Evolutionary conservation across 2,113 vertebrate species (phyloP), one percentile per base, ranked within the genome.

Genomic region (Procavia capensis): DNA sequence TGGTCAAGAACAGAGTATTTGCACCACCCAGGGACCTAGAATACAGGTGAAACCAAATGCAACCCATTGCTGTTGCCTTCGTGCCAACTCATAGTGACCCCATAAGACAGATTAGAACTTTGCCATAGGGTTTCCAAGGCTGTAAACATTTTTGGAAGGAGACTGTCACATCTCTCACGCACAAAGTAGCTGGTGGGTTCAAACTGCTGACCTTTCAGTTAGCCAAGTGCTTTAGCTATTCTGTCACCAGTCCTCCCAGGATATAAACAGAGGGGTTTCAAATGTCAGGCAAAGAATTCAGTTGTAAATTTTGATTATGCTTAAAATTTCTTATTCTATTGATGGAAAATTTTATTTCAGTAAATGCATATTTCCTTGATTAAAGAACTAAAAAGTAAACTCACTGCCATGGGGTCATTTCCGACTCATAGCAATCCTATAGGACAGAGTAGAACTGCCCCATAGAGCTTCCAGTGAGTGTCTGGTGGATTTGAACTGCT

Each of bases 341-440:
- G 74, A 45, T 75, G 68, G 57, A 82, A 95, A 86, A 91, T 64
- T 59, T 20, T 57, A 76, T 76, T 88, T 92, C 78, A 83, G 27
- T 87, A 88, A 78, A 68, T 47, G 45, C 5, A 70, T 10, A 41
- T 92, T 82, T 68, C 45, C 57, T 91, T 66, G 34, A 50, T 50
- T 50, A n/a, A n/a, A n/a, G n/a, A n/a, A n/a, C n/a, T n/a, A n/a
- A n/a, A n/a, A n/a, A n/a, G n/a, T n/a, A n/a, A n/a, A n/a, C n/a
- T n/a, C n/a, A n/a, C n/a, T n/a, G n/a, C n/a, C n/a, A n/a, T n/a
- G n/a, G n/a, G n/a, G n/a, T n/a, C n/a, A n/a, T n/a, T n/a, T n/a
- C n/a, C n/a, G n/a, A n/a, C n/a, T n/a, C n/a, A n/a, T n/a, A n/a
- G n/a, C n/a, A n/a, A n/a, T n/a, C n/a, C n/a, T n/a, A n/a, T n/a